phyloP scores from a whole-genome alignment of 2,888 invertebrate species.

The Balanococcus diminutus region DNA sequence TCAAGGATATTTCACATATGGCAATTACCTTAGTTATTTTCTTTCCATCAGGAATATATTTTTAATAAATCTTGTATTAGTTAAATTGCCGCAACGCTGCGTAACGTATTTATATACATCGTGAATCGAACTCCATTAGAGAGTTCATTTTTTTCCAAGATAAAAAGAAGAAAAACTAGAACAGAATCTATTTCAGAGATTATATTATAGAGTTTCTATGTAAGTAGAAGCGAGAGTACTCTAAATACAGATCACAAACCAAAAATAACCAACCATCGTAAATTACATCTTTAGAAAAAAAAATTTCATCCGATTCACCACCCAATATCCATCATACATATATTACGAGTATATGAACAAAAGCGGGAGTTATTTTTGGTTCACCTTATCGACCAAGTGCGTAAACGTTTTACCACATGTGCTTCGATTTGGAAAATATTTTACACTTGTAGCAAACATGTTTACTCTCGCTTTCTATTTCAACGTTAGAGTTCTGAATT shows the following conservation, averaged over 20 bases:
- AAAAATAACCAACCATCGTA: neutral
- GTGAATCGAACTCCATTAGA: neutral
- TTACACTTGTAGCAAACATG: slow-evolving; percentile 19
- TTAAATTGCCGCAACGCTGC: neutral
- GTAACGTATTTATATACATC: neutral
- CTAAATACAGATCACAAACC: neutral
- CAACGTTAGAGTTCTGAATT: slow-evolving; percentile 1
- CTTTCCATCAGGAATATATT: neutral
- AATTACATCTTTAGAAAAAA: neutral
- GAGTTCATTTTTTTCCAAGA: neutral
- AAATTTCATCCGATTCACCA: slow-evolving; percentile 16
- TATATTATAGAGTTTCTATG: neutral
- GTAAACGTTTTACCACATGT: slow-evolving; percentile 27
- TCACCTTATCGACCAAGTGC: slow-evolving; percentile 27
- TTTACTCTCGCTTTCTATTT: slow-evolving; percentile 31
- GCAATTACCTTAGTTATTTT: slow-evolving; percentile 19
- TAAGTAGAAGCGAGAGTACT: neutral
- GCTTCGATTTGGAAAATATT: slow-evolving; percentile 23
- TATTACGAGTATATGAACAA: neutral
- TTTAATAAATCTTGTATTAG: neutral
- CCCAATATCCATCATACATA: slow-evolving; percentile 5
- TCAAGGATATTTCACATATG: slow-evolving; percentile 23
- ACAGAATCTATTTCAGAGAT: neutral
- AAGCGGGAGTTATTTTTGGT: slow-evolving; percentile 22
- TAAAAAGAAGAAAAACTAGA: neutral